Percentiles rank a stretch among this genome's conserved stretches.
Conservation (phyloP, 2,888 invertebrate species). For the Amiota mariae region DNA sequence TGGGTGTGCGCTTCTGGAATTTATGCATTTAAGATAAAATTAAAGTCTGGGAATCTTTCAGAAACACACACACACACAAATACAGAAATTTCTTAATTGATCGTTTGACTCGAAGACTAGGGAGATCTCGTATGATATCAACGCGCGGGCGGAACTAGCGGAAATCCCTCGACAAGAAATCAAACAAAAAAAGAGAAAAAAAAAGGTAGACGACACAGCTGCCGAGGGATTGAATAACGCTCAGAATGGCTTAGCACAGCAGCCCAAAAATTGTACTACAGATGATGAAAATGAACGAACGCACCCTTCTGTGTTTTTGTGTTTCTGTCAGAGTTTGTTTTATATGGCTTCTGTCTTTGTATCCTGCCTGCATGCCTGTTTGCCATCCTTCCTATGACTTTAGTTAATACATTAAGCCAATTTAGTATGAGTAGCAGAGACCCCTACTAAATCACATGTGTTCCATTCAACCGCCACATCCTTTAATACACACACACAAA, state of each 20-base stretch:
- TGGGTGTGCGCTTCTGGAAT: constrained; percentile 41
- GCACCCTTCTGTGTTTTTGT: constrained; percentile 1
- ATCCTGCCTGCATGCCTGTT: too few relatives aligned
- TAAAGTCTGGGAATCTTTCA: constrained; percentile 26
- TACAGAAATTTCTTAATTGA: constrained; percentile 38
- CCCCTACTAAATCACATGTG: too few relatives aligned
- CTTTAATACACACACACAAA: too few relatives aligned
- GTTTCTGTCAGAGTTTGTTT: too few relatives aligned
- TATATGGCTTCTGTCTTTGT: too few relatives aligned
- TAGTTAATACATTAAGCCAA: too few relatives aligned
- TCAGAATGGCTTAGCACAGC: not conserved
- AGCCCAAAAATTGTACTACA: not conserved
- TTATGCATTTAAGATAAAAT: constrained; percentile 27
- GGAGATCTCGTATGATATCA: not conserved
- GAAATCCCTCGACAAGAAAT: not conserved
- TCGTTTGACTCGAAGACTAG: not conserved
- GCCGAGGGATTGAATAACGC: not conserved
- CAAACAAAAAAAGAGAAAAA: not conserved
- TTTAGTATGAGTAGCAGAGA: too few relatives aligned
- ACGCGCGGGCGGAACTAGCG: not conserved
- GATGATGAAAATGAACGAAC: not conserved
- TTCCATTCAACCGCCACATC: too few relatives aligned
- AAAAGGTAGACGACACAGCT: not conserved
- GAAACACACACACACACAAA: not conserved
- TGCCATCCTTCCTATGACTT: too few relatives aligned